phyloP scores from a whole-genome alignment of 2,113 vertebrate species.

The Brachyistius frenatus region DNA sequence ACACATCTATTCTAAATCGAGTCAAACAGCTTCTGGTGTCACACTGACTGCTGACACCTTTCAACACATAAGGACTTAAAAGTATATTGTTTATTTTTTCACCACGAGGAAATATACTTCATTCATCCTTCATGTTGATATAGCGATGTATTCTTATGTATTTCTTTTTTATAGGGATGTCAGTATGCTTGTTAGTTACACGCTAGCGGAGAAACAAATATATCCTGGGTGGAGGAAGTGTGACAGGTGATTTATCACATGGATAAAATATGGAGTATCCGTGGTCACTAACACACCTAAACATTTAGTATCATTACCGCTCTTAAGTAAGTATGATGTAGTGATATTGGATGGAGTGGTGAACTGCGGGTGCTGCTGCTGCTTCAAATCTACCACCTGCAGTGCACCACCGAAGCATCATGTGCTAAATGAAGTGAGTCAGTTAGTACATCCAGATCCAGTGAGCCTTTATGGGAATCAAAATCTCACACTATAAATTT shows the following conservation, averaged over 20 bases:
- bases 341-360: constrained; percentile 13
- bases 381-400: constrained; percentile 62
- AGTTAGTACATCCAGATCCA: constrained; percentile 13
- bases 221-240: neutral
- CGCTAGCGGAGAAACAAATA: neutral
- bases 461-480: constrained; percentile 6
- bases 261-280: constrained; percentile 17
- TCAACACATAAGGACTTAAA: neutral
- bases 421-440: constrained; percentile 52
- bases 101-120: neutral
- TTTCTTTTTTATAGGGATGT: neutral
- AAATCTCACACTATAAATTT: neutral
- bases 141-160: neutral
- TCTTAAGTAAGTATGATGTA: constrained; percentile 9
- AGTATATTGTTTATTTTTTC: neutral
- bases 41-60: constrained; percentile 34
- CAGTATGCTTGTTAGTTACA: constrained; percentile 29
- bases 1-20: constrained; percentile 44
- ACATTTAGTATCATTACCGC: neutral
- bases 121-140: constrained; percentile 31
- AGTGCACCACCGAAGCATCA: constrained; percentile 43
- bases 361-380: constrained; percentile 52
- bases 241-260: constrained; percentile 19
- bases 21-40: constrained; percentile 30
- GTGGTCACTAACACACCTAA: neutral